Percentiles rank a stretch among this genome's conserved stretches.
Evolutionary conservation across 2,888 invertebrate genomes (phyloP).

Genomic region (Laothoe populi): DNA sequence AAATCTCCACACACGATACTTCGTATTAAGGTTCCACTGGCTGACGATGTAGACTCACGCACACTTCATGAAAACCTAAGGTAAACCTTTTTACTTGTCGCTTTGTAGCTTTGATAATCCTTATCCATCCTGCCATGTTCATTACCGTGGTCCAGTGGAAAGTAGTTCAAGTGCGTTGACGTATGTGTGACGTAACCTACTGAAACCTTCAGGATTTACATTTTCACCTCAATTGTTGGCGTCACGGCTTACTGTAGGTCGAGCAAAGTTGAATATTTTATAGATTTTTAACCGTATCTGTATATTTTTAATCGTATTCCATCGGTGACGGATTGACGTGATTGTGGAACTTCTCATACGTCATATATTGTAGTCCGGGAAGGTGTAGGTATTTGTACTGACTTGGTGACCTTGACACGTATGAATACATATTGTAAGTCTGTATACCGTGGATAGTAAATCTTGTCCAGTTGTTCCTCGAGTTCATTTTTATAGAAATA

Average conservation of each 20-base stretch:
- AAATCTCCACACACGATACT: constrained; percentile 49
- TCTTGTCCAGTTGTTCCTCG: too few relatives aligned
- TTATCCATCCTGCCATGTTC: constrained; percentile 27
- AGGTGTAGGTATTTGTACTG: background rate
- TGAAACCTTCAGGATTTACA: constrained; percentile 41
- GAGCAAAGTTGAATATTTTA: background rate
- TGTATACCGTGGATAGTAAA: background rate
- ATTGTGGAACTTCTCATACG: background rate
- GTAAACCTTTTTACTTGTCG: constrained; percentile 46
- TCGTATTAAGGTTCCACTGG: constrained; percentile 48
- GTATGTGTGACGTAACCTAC: constrained; percentile 61
- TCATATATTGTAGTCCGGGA: background rate
- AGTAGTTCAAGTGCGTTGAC: constrained; percentile 58
- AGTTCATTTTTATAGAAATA: too few relatives aligned
- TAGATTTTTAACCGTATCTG: too few relatives aligned
- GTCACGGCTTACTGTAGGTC: background rate
- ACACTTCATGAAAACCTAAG: constrained; percentile 54
- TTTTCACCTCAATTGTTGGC: constrained; percentile 18
- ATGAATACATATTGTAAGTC: background rate
- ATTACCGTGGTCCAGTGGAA: constrained; percentile 45
- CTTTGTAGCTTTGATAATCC: constrained; percentile 15
- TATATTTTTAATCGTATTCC: background rate
- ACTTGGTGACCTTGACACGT: constrained; percentile 26
- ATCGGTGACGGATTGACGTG: background rate
- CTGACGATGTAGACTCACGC: constrained; percentile 59